Evolutionary conservation across 1,140 invertebrate species (phyloP).

Genomic region (Ceratoteleas bidentatus): DNA sequence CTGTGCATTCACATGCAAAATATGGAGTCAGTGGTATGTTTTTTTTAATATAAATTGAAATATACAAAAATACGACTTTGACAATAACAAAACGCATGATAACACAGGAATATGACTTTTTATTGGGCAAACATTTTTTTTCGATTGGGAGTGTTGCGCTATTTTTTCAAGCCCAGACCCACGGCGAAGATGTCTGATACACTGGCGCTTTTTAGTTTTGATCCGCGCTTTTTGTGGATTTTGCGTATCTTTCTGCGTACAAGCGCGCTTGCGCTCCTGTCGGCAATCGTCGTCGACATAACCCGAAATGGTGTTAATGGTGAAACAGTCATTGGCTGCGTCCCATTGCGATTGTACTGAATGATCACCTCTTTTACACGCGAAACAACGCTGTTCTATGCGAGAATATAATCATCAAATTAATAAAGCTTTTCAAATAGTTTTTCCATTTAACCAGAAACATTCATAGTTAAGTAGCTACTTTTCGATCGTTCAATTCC

Average conservation of each 20-base stretch:
- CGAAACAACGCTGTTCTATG: conserved; percentile 35
- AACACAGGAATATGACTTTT: conserved; percentile 45
- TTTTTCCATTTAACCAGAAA: conserved; percentile 12
- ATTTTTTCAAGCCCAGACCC: conserved; percentile 42
- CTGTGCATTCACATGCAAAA: too few species aligned
- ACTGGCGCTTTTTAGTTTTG: conserved; percentile 32
- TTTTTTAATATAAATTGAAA: too few species aligned
- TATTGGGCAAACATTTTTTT: conserved; percentile 67
- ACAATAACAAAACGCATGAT: conserved; percentile 8
- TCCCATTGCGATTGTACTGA: conserved; percentile 31
- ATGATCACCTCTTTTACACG: conserved; percentile 44
- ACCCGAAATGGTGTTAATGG: conserved; percentile 3
- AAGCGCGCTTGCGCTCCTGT: conserved; percentile 8
- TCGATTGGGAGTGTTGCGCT: conserved; percentile 36
- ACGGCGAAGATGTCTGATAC: conserved; percentile 35
- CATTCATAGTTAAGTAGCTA: conserved; percentile 46
- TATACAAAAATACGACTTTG: too few species aligned
- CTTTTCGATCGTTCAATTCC: conserved; percentile 44
- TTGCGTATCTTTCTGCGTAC: conserved; percentile 42
- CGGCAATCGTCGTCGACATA: conserved; percentile 7
- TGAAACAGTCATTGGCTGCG: conserved; percentile 6
- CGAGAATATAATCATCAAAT: conserved; percentile 28
- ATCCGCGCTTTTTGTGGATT: conserved; percentile 42
- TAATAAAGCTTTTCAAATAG: conserved; percentile 11
- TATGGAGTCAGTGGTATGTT: too few species aligned